These are phyloP conservation scores for Metaphire vulgaris DNA, from an alignment of 1,140 invertebrate genomes.

Conservation along the genomic window DNA sequence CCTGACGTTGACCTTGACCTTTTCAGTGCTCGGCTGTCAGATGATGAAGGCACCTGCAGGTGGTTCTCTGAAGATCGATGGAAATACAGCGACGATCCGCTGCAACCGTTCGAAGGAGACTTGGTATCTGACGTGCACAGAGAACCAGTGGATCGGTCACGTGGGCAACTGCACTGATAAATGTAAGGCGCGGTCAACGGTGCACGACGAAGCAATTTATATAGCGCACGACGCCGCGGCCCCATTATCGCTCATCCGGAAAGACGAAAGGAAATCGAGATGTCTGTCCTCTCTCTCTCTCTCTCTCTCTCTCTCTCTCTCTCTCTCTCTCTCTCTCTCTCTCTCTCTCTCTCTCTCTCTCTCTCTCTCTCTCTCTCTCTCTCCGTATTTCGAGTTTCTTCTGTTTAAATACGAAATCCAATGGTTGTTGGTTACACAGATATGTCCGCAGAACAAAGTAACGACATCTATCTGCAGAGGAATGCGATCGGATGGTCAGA, in stretches of 20 bases:
- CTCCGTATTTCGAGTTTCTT: not conserved
- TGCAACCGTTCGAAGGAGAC: conserved; percentile 14
- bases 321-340: not conserved
- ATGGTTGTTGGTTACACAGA: no score
- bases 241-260: no score
- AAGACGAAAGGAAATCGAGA: no score
- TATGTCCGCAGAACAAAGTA: no score
- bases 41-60: conserved; percentile 1
- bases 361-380: not conserved
- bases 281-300: not conserved
- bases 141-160: conserved; percentile 13
- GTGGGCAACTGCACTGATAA: conserved; percentile 16
- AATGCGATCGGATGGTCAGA: no score
- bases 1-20: not conserved
- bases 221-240: no score
- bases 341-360: not conserved
- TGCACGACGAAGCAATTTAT: not conserved
- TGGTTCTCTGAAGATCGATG: not conserved
- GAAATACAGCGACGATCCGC: not conserved
- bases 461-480: no score
- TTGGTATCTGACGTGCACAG: conserved; percentile 12
- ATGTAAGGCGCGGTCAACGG: not conserved
- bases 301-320: not conserved
- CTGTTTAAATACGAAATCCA: no score
- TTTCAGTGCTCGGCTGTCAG: conserved; percentile 17